Evolutionary conservation across 2,113 vertebrate species (phyloP).

Genomic region (Delphinus delphis): DNA sequence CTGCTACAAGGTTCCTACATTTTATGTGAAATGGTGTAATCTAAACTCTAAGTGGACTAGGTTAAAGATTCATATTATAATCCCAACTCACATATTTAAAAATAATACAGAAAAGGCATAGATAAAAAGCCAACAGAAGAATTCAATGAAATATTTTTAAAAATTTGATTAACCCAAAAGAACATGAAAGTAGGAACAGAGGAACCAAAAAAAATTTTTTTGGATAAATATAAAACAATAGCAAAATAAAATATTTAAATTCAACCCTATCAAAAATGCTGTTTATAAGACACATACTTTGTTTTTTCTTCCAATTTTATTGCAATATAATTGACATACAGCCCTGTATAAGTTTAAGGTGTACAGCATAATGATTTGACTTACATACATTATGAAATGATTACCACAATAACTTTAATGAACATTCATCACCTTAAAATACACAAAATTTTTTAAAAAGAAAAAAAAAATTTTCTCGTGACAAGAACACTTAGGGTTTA

Average conservation of each 20-base stretch:
- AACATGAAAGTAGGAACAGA: background rate
- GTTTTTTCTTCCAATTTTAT: background rate
- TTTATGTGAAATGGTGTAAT: background rate
- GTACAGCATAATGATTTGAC: background rate
- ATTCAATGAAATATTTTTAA: background rate
- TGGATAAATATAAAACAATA: background rate
- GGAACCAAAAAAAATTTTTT: background rate
- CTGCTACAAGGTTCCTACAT: background rate
- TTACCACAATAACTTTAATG: background rate
- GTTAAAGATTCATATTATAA: background rate
- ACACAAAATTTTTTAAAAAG: too few relatives aligned
- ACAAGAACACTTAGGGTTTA: too few relatives aligned
- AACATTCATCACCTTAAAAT: background rate
- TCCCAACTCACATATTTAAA: background rate
- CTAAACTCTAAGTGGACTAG: background rate
- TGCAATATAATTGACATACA: background rate
- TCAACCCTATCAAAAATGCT: background rate
- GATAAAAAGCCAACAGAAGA: background rate
- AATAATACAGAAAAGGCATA: background rate
- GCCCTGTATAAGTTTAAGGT: background rate
- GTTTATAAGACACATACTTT: background rate
- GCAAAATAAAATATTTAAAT: conserved; percentile 11
- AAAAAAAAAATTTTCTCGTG: too few relatives aligned
- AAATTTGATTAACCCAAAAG: background rate
- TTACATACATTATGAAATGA: background rate